A percentile compares a stretch with the other conserved stretches of the same genome.
These are phyloP conservation scores for Halcyon malimbica DNA, from an alignment of 2,113 vertebrate genomes.

Conservation along the genomic window DNA sequence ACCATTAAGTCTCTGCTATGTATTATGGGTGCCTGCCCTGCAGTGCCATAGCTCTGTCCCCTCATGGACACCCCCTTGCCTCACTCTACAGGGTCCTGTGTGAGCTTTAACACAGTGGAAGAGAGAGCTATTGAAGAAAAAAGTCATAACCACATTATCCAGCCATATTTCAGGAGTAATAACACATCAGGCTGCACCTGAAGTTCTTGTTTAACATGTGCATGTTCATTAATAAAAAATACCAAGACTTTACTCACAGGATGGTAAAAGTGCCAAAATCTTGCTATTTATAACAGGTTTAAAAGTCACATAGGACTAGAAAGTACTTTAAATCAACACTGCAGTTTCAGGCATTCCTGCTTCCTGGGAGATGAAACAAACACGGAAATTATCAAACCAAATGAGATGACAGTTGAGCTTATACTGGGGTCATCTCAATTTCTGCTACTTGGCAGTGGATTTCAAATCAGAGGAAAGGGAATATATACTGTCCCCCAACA, in stretches of 20 bases:
- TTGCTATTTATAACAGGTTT: neutral
- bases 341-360: neutral
- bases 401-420: neutral
- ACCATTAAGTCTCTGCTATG: fast-evolving
- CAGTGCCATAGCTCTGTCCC: neutral
- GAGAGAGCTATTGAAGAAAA: neutral
- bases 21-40: neutral
- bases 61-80: neutral
- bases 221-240: neutral
- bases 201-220: neutral
- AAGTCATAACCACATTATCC: neutral
- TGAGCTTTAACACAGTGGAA: neutral
- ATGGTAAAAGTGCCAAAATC: neutral
- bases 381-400: neutral
- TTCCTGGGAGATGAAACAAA: neutral
- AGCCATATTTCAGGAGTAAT: neutral
- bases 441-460: neutral
- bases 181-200: neutral
- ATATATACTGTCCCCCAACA: neutral
- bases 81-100: neutral
- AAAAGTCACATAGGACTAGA: neutral
- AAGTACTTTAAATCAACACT: neutral
- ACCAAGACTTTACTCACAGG: neutral
- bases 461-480: neutral
- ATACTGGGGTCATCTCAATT: fast-evolving